Percentiles rank a stretch among this genome's conserved stretches.
phyloP scores from a whole-genome alignment of 2,113 vertebrate species.

The Phoenicopterus ruber region DNA sequence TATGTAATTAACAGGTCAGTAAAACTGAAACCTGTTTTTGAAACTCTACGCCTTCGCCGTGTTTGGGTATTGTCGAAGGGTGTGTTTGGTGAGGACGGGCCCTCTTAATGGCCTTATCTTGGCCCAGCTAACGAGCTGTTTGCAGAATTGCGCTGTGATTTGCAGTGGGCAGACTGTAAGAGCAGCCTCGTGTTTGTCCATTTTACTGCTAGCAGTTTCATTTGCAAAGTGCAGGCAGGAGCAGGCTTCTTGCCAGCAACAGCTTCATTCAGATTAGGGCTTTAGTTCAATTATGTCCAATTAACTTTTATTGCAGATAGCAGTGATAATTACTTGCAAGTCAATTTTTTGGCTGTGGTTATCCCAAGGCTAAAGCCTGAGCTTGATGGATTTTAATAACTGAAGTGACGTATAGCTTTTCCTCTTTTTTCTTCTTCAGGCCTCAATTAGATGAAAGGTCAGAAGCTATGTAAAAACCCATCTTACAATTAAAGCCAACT shows the following conservation, averaged over 20 bases:
- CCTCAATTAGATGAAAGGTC: conserved; percentile 67
- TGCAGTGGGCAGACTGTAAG: conserved; percentile 39
- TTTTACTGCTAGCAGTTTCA: conserved; percentile 66
- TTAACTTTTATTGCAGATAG: conserved; percentile 82
- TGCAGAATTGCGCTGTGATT: conserved; percentile 48
- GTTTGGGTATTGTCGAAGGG: conserved; percentile 2
- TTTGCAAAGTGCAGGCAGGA: conserved; percentile 69
- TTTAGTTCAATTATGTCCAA: conserved; percentile 80
- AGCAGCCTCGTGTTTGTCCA: conserved; percentile 70
- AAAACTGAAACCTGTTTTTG: conserved; percentile 7
- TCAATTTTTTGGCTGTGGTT: conserved; percentile 74
- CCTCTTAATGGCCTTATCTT: conserved; percentile 49
- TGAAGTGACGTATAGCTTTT: conserved; percentile 52
- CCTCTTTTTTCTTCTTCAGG: conserved; percentile 44
- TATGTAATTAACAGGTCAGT: not conserved
- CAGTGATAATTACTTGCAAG: conserved; percentile 77
- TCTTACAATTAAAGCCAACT: conserved; percentile 66
- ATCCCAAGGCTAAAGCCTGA: conserved; percentile 72
- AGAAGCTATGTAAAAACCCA: conserved; percentile 67
- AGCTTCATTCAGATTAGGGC: conserved; percentile 73
- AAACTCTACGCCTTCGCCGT: not conserved
- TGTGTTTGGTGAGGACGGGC: conserved; percentile 39
- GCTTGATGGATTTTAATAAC: conserved; percentile 76
- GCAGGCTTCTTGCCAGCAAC: conserved; percentile 70
- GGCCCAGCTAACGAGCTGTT: conserved; percentile 40